Evolutionary conservation across 2,113 vertebrate genomes (phyloP), one percentile per base, ranked within the genome.

Genomic region (Pogonocichla stellata): DNA sequence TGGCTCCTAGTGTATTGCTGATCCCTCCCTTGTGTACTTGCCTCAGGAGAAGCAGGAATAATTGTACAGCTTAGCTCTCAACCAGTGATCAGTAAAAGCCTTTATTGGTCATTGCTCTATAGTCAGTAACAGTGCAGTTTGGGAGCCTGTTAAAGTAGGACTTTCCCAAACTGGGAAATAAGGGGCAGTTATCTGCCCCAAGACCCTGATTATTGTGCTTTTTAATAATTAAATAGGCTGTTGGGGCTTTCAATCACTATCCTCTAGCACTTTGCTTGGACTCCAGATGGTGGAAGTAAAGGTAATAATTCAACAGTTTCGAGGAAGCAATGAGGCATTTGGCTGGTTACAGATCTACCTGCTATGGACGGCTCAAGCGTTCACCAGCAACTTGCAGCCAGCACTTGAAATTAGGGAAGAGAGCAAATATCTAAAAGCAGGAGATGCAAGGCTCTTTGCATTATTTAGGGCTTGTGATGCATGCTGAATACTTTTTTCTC

Each of bases 1-100:
- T 98, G 97, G 96, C 96, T 97, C 75, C 20, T 38, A 12, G 45
- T 88, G 66, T 90, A 91, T 72, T 89, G 90, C 81, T 90, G 90
- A 93, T 93, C 85, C 57, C 36, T 80, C 64, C 36, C 92, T 95
- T 94, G 82, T 45, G 40, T 87, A 28, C 29, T 86, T 95, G 48
- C 54, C 74, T 92, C 75, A 78, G 87, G 84, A 95, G 70, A 88
- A 50, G 28, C 45, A 78, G 51, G 48, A 81, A 91, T 81, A 87
- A 93, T 86, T 40, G 33, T 60, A 48, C 24, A 56, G 54, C 29
- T 74, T 33, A 96, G 77, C 60, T 42, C 50, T 88, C 53, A 80
- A 67, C 53, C 61, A 57, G 40, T 51, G 42, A 57, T 82, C 83
- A 95, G 84, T 80, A 89, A 79, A 95, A 81, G 77, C 61, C 45